A percentile compares a stretch with the other conserved stretches of the same genome.
Conservation (phyloP, 2,888 invertebrate genomes). For the Desoria tigrina region DNA sequence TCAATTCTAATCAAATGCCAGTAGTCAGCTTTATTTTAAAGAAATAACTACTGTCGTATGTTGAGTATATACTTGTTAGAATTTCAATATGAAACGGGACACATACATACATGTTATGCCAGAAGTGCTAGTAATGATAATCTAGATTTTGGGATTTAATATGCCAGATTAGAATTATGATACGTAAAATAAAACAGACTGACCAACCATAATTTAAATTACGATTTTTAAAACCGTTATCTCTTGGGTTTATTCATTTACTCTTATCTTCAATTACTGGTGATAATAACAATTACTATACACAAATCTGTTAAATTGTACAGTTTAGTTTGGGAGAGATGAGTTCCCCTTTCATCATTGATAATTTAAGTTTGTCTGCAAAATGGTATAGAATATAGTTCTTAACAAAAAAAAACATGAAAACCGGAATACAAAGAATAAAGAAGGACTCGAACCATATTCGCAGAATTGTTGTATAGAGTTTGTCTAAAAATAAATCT, state of each 20-base stretch:
- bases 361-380: too few species aligned
- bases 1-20: background rate
- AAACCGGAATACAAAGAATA: constrained; percentile 11
- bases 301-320: constrained; percentile 4
- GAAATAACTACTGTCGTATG: too few species aligned
- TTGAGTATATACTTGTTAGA: too few species aligned
- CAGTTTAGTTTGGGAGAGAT: constrained; percentile 1
- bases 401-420: background rate
- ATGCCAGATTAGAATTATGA: too few species aligned
- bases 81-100: too few species aligned
- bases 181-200: too few species aligned
- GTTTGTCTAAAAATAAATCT: constrained; percentile 18
- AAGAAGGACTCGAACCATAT: constrained; percentile 3
- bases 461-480: background rate
- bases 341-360: too few species aligned
- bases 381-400: too few species aligned
- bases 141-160: too few species aligned
- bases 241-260: constrained; percentile 20
- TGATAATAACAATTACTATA: constrained; percentile 6
- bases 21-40: too few species aligned
- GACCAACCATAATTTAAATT: background rate
- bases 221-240: constrained; percentile 14
- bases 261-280: background rate
- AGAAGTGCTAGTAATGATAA: too few species aligned
- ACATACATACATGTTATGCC: too few species aligned